These are phyloP conservation scores for Hydrolagus colliei DNA, from an alignment of 2,797 vertebrate species.

Conservation along the genomic window DNA sequence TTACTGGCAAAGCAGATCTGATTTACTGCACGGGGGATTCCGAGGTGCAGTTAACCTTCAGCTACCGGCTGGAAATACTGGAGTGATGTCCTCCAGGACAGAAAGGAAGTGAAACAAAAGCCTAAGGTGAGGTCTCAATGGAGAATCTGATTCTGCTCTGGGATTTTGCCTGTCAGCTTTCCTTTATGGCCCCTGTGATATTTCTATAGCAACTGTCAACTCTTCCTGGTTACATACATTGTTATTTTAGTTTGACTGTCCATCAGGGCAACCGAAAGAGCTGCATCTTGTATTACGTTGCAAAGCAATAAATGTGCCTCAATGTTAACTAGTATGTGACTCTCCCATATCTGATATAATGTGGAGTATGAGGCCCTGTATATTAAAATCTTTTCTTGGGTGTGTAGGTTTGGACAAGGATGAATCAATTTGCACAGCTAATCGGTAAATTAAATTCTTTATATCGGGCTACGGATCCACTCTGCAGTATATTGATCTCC, in stretches of 20 bases:
- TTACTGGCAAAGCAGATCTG: not conserved
- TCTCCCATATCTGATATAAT: not conserved
- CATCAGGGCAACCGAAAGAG: not conserved
- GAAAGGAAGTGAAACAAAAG: conserved; percentile 1
- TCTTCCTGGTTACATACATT: conserved; percentile 5
- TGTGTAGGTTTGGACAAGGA: not conserved
- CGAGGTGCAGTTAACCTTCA: conserved; percentile 7
- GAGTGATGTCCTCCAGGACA: not conserved
- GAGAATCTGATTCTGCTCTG: conserved; percentile 16
- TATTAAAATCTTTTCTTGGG: not conserved
- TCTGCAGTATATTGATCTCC: too few relatives aligned
- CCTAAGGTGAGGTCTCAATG: not conserved
- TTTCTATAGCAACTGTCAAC: conserved; percentile 1
- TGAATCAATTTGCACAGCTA: not conserved
- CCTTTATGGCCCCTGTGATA: not conserved
- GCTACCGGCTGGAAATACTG: not conserved
- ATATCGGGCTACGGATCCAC: not conserved
- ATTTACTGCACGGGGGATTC: not conserved
- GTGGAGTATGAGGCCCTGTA: not conserved
- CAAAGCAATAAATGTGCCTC: conserved; percentile 1
- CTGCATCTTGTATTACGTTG: not conserved
- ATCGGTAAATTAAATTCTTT: not conserved
- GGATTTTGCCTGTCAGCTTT: not conserved
- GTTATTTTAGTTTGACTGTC: not conserved
- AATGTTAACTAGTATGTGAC: not conserved